Percentiles rank a stretch among this genome's conserved stretches.
phyloP scores from a whole-genome alignment of 2,113 vertebrate species.

The Copsychus sechellarum region DNA sequence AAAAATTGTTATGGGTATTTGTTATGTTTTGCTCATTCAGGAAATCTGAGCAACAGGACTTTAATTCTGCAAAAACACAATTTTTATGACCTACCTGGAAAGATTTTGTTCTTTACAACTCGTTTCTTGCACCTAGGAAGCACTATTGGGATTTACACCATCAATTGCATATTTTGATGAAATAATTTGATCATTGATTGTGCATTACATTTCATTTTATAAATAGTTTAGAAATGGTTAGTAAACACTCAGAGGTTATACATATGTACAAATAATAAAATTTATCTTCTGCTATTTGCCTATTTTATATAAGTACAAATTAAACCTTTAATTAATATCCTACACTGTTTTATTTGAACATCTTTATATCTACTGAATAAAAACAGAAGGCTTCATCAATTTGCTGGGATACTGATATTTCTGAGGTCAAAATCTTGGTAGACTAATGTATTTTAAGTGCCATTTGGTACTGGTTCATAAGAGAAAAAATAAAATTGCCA shows the following conservation, averaged over 20 bases:
- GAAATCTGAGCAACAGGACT: background rate
- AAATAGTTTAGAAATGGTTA: background rate
- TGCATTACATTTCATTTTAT: background rate
- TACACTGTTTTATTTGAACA: background rate
- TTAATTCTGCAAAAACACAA: background rate
- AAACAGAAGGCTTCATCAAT: background rate
- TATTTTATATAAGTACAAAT: background rate
- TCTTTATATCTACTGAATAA: background rate
- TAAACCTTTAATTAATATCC: background rate
- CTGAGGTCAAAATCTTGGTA: background rate
- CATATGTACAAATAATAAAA: background rate
- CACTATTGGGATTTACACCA: rapidly evolving
- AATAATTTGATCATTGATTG: background rate
- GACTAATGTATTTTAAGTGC: background rate
- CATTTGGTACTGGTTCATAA: background rate
- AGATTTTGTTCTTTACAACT: background rate
- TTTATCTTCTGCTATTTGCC: background rate
- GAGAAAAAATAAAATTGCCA: background rate
- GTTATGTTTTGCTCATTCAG: background rate
- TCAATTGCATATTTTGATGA: background rate
- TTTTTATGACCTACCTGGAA: background rate
- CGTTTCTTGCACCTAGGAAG: background rate
- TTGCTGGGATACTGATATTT: background rate
- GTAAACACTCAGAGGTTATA: background rate
- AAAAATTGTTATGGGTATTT: background rate